Base-by-base conservation (phyloP, 2,888 invertebrate genomes). In the Lithophane leautieri region DNA sequence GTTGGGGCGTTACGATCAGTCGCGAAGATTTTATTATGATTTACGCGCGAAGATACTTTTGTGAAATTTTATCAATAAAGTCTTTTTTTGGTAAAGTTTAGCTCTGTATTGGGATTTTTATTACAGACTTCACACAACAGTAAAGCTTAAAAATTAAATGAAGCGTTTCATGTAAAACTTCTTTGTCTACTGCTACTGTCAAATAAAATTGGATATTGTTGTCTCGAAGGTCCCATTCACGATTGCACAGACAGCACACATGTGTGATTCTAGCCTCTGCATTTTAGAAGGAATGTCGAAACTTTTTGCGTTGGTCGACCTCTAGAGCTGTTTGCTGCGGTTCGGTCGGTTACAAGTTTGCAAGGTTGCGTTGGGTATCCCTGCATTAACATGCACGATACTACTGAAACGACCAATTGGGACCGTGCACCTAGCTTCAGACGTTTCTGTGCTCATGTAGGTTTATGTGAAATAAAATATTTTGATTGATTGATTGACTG, bases 11-110 rank as follows among this genome's bases (percentile, higher is more conserved):
- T 83, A 54, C 68, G 62, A 70, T 34, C 68, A 52, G 74, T 66
- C 70, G 65, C 70, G 73, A 78, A 70, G 16, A 63, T 71, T 76
- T 75, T 82, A 25, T 70, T 73, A 76, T 79, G 81, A 82, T 81
- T 84, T 79, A 84, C 58, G 73, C 70, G 69, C 22, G 9, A 70
- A 61, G 75, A 76, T 72, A 80, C 56, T 73, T 79, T 73, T 73
- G 70, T 69, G 50, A 54, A 78, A 63, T 71, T 82, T 76, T 79
- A 83, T 82, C 73, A 81, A 81, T 83, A 77, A 47, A 69, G 40
- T 3, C 7, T 44, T 72, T 34, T 34, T 63, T 72, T 50, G 60
- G 50, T 47, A 12, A 34, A 50, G 12, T 50, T 28, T 50, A 44
- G 56, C 42, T 62, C 16, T 70, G 40, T 60, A 71, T 58, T 66